Percentiles rank a stretch among this genome's conserved stretches.
Evolutionary conservation across 1,140 invertebrate genomes (phyloP).

Genomic region (Lordiphosa mommai): DNA sequence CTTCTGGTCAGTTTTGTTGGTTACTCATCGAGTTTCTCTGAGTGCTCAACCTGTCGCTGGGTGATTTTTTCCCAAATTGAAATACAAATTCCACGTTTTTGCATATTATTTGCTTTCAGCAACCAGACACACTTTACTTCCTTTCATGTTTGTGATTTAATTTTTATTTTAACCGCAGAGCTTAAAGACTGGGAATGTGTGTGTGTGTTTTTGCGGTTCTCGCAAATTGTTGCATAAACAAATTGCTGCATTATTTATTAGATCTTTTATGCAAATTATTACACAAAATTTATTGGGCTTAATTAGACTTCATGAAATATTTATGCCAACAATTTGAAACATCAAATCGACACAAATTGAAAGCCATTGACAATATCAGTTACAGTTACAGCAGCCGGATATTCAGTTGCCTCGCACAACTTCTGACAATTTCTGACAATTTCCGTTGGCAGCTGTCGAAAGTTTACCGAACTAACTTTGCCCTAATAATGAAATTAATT

Average conservation of each 20-base stretch:
- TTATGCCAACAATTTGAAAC: constrained; percentile 22
- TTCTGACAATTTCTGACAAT: constrained; percentile 61
- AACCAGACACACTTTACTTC: constrained; percentile 15
- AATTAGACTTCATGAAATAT: constrained; percentile 36
- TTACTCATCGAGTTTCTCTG: constrained; percentile 15
- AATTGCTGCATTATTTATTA: constrained; percentile 14
- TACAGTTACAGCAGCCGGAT: constrained; percentile 16
- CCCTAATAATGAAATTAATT: constrained; percentile 74
- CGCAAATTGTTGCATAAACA: constrained; percentile 26
- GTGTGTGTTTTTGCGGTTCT: constrained; percentile 16
- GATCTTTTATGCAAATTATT: constrained; percentile 14
- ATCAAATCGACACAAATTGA: constrained; percentile 20
- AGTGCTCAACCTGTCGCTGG: constrained; percentile 63
- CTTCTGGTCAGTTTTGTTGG: constrained; percentile 28
- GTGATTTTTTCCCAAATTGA: constrained; percentile 50
- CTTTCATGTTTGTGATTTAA: constrained; percentile 31
- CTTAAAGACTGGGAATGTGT: constrained; percentile 26
- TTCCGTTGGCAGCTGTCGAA: constrained; percentile 55
- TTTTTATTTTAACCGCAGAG: constrained; percentile 41
- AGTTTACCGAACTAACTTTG: constrained; percentile 36
- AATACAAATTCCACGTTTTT: constrained; percentile 70
- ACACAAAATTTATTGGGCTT: constrained; percentile 24
- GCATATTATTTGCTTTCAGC: constrained; percentile 50
- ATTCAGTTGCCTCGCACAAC: constrained; percentile 29
- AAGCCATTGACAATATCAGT: constrained; percentile 23